Base-by-base conservation (phyloP, 92 coral and sea anemone species). In the Umimayanthus chanpuru region DNA sequence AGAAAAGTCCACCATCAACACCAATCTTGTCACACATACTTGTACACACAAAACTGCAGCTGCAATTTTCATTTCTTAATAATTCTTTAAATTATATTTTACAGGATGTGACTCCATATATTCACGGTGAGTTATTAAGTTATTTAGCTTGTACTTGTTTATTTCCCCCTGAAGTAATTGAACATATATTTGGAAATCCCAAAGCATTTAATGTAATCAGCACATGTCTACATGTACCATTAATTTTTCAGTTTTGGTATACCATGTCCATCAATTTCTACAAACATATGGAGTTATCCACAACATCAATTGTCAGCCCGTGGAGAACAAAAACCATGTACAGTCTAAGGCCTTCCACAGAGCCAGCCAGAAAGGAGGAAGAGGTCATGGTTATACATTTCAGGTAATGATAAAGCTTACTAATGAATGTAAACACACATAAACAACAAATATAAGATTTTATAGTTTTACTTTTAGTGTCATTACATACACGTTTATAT, bases 221-320 rank as follows among this genome's bases (percentile, higher is more conserved):
- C 68, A 26, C 56, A 50, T 79, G 65, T 43, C 28, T 30, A 39
- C 76, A 39, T 40, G 43, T 40, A 40, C 43, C 43, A 40, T 40
- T 40, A 40, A 40, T 40, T 44, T 43, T 75, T 25, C 74, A 75
- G 68, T 75, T 43, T 68, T 86, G 41, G 81, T 86, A 14, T 74
- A 75, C 81, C 89, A 86, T 68, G 30, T 58, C 53, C 89, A 73
- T 38, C 89, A 86, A 81, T 86, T 86, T 71, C 88, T 85, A 5
- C 56, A 47, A 44, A 73, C 11, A 55, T 85, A 85, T 49, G 80
- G 77, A 15, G 65, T 36, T 10, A 85, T 73, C 77, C 88, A 85
- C 38, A 70, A 74, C 47, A 26, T 44, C 20, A 85, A 85, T 80
- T 85, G 88, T 41, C 88, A 85, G 40, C 76, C 88, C 53, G 88